These are phyloP conservation scores for Spatula clypeata DNA, from an alignment of 2,797 vertebrate species.

Conservation along the genomic window DNA sequence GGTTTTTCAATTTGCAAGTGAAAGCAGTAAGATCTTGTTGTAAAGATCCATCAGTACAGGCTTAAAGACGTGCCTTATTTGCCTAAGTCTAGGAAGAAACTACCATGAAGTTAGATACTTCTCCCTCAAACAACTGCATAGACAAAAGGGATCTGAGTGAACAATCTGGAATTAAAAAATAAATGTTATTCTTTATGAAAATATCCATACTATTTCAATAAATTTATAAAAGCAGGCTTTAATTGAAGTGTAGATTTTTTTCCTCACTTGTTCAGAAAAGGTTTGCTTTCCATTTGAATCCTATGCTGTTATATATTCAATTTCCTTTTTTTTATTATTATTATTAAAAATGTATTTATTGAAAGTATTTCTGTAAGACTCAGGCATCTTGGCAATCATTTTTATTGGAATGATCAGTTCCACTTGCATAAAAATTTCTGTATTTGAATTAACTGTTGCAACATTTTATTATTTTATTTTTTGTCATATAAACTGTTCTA, in stretches of 20 bases:
- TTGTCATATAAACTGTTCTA: not conserved
- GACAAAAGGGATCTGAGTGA: not conserved
- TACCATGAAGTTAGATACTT: not conserved
- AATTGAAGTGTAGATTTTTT: slow-evolving; percentile 29
- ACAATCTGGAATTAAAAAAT: not conserved
- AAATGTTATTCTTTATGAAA: not conserved
- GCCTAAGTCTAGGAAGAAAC: not conserved
- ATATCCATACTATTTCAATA: not conserved
- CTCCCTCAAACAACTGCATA: not conserved
- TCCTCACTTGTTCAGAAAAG: not conserved
- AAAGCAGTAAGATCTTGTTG: not conserved
- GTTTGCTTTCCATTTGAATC: not conserved
- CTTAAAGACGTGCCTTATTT: not conserved
- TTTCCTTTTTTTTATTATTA: not conserved
- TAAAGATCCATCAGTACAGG: not conserved
- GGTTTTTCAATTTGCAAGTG: not conserved
- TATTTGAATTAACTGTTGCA: slow-evolving; percentile 31
- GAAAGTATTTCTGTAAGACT: slow-evolving; percentile 19
- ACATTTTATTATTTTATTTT: not conserved
- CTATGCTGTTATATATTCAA: not conserved
- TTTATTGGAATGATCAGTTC: slow-evolving; percentile 49
- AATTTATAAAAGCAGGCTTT: not conserved
- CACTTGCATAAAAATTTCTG: slow-evolving; percentile 42
- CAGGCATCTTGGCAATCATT: slow-evolving; percentile 3
- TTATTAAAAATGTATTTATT: slow-evolving; percentile 7